phyloP scores from a whole-genome alignment of 2,888 invertebrate genomes.

The Lagria hirta region DNA sequence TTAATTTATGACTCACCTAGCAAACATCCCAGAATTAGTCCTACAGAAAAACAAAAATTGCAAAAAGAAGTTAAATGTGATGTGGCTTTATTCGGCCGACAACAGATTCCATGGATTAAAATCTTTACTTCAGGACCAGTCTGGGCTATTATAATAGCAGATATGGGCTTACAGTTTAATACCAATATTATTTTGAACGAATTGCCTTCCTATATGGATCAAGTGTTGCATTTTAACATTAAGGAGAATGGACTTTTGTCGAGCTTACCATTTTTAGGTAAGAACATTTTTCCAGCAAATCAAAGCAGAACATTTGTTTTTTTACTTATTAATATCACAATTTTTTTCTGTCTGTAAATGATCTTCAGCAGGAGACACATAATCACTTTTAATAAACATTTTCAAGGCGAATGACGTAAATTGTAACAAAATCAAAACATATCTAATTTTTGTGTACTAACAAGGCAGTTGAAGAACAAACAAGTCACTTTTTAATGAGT shows the following conservation, averaged over 20 bases:
- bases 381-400: no score
- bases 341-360: neutral
- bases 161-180: slow-evolving; percentile 54
- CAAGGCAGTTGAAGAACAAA: no score
- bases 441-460: no score
- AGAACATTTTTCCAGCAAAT: no score
- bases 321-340: neutral
- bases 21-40: slow-evolving; percentile 74
- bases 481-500: no score
- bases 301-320: no score
- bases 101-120: slow-evolving; percentile 73
- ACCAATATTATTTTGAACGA: slow-evolving; percentile 8
- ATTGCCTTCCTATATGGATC: slow-evolving; percentile 8
- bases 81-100: no score
- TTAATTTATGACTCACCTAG: slow-evolving; percentile 77
- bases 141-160: slow-evolving; percentile 80
- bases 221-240: slow-evolving; percentile 11
- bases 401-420: no score
- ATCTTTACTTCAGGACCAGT: slow-evolving; percentile 71
- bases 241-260: slow-evolving; percentile 10
- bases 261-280: slow-evolving; percentile 14
- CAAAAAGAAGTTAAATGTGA: slow-evolving; percentile 66
- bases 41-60: slow-evolving; percentile 64
- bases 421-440: no score
- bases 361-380: no score